Conservation (phyloP, 2,797 vertebrate genomes). For the Coreius guichenoti region DNA sequence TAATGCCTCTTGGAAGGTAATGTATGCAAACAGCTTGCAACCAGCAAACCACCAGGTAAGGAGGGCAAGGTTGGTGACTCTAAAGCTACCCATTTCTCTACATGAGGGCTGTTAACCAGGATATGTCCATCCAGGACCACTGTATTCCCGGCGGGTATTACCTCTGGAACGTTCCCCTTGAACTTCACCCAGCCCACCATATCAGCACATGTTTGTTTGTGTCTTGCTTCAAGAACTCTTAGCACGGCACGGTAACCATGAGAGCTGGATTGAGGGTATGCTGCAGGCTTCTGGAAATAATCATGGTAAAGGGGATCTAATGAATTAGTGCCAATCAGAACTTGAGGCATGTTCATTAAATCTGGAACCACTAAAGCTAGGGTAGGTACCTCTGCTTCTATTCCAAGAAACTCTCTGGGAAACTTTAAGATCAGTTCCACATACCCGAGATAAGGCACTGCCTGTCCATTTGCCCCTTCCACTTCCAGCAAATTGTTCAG, state of each 20-base stretch:
- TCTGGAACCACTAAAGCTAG: neutral
- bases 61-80: neutral
- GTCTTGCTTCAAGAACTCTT: neutral
- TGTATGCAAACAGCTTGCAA: constrained; percentile 4
- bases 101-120: neutral
- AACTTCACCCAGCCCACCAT: neutral
- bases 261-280: neutral
- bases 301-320: constrained; percentile 26
- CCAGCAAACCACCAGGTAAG: constrained; percentile 7
- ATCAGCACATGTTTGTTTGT: neutral
- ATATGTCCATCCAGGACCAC: neutral
- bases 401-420: constrained; percentile 4
- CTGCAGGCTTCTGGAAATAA: neutral
- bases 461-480: constrained; percentile 41
- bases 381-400: constrained; percentile 5
- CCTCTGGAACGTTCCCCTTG: neutral
- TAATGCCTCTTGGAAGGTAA: neutral
- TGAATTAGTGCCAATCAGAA: constrained; percentile 37
- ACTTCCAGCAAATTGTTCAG: constrained; percentile 29
- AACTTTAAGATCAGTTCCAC: constrained; percentile 33
- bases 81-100: neutral
- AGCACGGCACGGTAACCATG: constrained; percentile 28
- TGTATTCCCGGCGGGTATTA: neutral
- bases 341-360: neutral
- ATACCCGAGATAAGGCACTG: neutral